Evolutionary conservation across 2,113 vertebrate genomes (phyloP), one percentile per base, ranked within the genome.

Genomic region (Megaceryle maxima): DNA sequence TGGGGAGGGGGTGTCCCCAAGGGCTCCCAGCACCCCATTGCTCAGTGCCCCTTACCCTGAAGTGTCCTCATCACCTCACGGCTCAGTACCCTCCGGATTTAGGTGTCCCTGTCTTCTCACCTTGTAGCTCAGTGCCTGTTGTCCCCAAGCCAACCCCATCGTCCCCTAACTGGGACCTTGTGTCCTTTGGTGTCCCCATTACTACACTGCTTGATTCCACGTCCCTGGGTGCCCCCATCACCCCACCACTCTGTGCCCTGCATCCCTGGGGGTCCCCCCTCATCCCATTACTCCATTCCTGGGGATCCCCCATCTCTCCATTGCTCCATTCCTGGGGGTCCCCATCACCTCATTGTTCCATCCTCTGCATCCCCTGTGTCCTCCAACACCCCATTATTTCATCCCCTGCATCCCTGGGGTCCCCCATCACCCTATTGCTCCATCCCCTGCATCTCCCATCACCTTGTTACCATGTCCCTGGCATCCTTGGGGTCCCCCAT

Each of bases 91-190:
- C 66, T 53, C 51, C 1, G 3, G 37, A 5, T 8, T 41, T 2
- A 10, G 24, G 28, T 37, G 59, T 43, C 51, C 41, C 70, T 31
- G 29, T 37, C 8, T 35, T 35, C 48, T 50, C 28, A 6, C 21
- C n/a, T 28, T 2, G 0, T 4, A 51, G 14, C 37, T 10, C 0
- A 4, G 19, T 8, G 39, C 63, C 25, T 15, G 33, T 10, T 85
- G 57, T 44, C 64, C 51, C 41, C n/a, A 24, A 0, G 14, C 28
- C 28, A 28, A 24, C 13, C 44, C 69, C 29, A 17, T 44, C 20
- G 6, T 13, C 60, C 35, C 17, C 0, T 35, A 53, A 51, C 21
- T 26, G 8, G 28, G 25, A 13, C 8, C 18, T 22, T 20, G 33
- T 5, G 11, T 31, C n/a, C 39, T 11, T 46, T 46, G 35, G 24